Base-by-base conservation (phyloP, 2,113 vertebrate species). In the Phoxinus phoxinus region DNA sequence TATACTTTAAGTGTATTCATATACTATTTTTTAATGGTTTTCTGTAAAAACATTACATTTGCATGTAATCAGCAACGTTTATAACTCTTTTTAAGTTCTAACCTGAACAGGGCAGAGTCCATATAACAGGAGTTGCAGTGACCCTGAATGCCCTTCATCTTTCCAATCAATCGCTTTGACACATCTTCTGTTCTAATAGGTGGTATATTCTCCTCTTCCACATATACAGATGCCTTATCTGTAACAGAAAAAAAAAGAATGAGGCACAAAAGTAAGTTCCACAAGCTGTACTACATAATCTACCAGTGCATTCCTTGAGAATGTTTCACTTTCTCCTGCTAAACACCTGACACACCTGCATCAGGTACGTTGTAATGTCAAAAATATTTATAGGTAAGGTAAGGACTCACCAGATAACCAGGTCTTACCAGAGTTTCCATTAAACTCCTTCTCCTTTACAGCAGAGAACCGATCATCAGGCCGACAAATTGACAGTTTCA, bases 101-200 rank as follows among this genome's bases (percentile, higher is more conserved):
- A 97, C 97, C 97, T 96, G 91, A 98, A 97, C 35, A 98, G 96
- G 44, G 96, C 92, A 3, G 95, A 93, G 0, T 98, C 97, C 96
- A 98, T 97, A 87, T 98, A 98, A 92, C 97, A 98, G 88, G 97
- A 98, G 93, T 98, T 98, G 27, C 95, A 96, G 85, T 97, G 96
- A 12, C 97, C 97, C 83, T 98, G 97, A 86, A 98, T 96, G 2
- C 97, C 97, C 78, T 90, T 96, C 96, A 96, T 97, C 17, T 78
- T 86, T 4, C 96, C 97, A 67, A 73, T 85, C 83, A 98, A 90
- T 51, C 95, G 72, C 9, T 19, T 72, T 27, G 90, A 87, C 0
- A 96, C 95, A 59, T 92, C 89, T 61, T 95, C 94, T 0, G 93
- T 85, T 67, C 83, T 88, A 87, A 96, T 87, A 0, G 96, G 97